Base-by-base conservation (phyloP, 1,140 invertebrate species). In the Drosophila ficusphila region DNA sequence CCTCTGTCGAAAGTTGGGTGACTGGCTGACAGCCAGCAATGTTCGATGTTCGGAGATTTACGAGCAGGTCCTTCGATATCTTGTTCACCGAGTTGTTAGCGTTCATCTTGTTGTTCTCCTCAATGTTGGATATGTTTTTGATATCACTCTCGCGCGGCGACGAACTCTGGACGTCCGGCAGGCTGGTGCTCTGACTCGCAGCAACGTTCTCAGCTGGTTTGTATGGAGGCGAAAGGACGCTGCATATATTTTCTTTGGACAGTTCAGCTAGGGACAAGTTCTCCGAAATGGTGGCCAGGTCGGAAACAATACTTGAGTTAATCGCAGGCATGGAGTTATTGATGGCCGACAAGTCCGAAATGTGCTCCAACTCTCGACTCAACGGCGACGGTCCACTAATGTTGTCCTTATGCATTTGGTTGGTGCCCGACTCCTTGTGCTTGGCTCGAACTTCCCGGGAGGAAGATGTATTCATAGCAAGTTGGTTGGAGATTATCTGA, bases 251-350 rank as follows among this genome's bases (percentile, higher is more conserved):
- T 14, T 79, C 75, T 7, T 79, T 76, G 2, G 79, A 64, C 21
- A 90, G 72, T 46, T 93, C 94, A 21, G 95, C 94, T 9, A 96
- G 92, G 0, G 95, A 94, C 5, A 96, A 91, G 54, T 95, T 96
- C 91, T 97, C 96, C 8, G 97, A 96, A 83, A 97, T 97, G 19
- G 96, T 97, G 0, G 96, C 96, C 49, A 97, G 92, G 92, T 97
- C 96, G 86, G 92, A 92, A 44, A 91, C 68, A 53, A 76, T 75
- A 41, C 53, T 72, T 4, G 76, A 65, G 52, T 89, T 92, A 92
- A 93, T 90, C 1, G 83, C 82, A 16, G 76, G 82, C 81, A 90
- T 91, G 2, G 94, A 95, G 86, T 94, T 94, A 72, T 95, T 95
- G 21, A 95, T 95, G 2, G 94, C 93, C 1, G 94, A 95, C 25